Conservation (phyloP, 2,888 invertebrate genomes). For the Diplazon laetatorius region DNA sequence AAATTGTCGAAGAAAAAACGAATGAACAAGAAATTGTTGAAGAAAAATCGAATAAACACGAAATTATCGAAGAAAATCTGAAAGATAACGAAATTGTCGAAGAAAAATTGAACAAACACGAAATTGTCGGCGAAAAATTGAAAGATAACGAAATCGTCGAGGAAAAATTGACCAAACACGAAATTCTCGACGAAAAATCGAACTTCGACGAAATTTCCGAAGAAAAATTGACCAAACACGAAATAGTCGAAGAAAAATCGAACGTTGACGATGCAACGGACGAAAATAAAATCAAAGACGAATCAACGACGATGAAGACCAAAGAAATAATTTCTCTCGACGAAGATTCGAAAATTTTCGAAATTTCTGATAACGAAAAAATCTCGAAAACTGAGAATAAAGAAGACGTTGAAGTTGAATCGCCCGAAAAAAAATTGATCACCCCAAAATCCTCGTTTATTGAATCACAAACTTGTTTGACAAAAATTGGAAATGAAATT, state of each 20-base stretch:
- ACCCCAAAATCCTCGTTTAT: no score
- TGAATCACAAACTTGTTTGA: no score
- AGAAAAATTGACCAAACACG: not conserved
- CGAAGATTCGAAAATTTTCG: no score
- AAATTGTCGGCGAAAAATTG: not conserved
- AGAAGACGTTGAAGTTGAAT: no score
- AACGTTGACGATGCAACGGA: not conserved
- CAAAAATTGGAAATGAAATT: not conserved
- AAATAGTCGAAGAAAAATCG: no score
- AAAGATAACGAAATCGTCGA: not conserved
- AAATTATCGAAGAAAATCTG: not conserved
- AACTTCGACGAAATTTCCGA: constrained; percentile 6
- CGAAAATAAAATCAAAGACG: not conserved
- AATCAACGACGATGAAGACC: not conserved
- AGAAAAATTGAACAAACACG: no score
- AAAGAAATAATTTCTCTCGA: no score
- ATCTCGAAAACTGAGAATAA: no score
- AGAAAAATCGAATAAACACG: not conserved
- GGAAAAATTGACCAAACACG: not conserved
- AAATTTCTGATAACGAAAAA: no score
- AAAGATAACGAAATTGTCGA: no score
- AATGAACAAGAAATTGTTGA: not conserved
- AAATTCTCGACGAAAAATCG: no score
- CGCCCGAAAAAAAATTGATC: no score
- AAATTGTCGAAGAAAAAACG: not conserved